Evolutionary conservation across 2,113 vertebrate genomes (phyloP), one percentile per base, ranked within the genome.

Genomic region (Nibea albiflora): DNA sequence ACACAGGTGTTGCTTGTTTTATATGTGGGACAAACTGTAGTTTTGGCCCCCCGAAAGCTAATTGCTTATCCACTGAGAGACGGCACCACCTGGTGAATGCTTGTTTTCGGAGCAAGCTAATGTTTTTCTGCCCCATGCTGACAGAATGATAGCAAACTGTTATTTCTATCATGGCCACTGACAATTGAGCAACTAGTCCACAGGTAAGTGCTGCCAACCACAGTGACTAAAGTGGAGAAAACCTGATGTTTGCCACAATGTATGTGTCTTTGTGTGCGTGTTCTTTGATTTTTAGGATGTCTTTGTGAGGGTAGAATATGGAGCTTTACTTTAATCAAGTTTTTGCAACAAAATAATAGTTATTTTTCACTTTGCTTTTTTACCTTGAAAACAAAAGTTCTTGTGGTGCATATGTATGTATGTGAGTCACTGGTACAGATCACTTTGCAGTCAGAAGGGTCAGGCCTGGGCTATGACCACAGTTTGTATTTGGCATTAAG

Each of bases 131-230:
- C 89, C 85, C 77, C 91, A 83, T 75, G 85, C 90, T 87, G 89
- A 90, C 82, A 86, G 68, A 89, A 85, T 83, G 64, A 90, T 83
- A 85, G 76, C 85, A 85, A 87, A 93, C 76, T 78, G 89, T 90
- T 91, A 84, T 90, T 92, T 86, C 79, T 85, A 63, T 89, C 79
- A 64, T 74, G 78, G 35, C 67, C 80, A 78, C 35, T 87, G 77
- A 85, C 80, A 90, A 80, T 85, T 87, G 84, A 82, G 84, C 84
- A 84, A 67, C 71, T 74, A 52, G 78, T 70, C 76, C 73, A 47
- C 87, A 95, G 93, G 93, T 94, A 95, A 95, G 92, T 94, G 84
- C 68, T 71, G 75, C 71, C 68, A 73, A 73, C 67, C 50, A 46
- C 10, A 16, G 79, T 80, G 85, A 88, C 76, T 73, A 49, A 74